These are phyloP conservation scores for Chymomyza amoena DNA, from an alignment of 2,888 invertebrate species.

Conservation along the genomic window DNA sequence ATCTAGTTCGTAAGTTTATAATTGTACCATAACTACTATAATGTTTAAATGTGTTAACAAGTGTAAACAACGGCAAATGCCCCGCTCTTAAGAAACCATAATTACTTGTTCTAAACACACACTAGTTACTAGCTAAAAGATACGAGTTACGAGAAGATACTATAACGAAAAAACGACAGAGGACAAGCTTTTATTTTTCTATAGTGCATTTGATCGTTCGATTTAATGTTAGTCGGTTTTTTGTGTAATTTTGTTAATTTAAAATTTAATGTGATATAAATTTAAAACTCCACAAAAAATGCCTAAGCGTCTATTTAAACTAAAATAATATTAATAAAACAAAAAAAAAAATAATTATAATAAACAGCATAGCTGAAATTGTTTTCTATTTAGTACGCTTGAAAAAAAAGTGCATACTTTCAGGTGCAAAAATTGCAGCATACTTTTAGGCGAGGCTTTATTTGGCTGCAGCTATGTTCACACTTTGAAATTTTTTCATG, in stretches of 20 bases:
- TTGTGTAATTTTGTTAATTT: slow-evolving; percentile 65
- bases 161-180: neutral
- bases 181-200: neutral
- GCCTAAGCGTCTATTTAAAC: slow-evolving; percentile 1
- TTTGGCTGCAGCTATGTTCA: neutral
- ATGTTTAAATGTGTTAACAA: neutral
- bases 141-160: neutral
- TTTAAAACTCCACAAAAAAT: slow-evolving; percentile 60
- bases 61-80: neutral
- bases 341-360: neutral
- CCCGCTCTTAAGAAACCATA: slow-evolving; percentile 8
- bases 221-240: slow-evolving; percentile 15
- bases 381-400: neutral
- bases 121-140: slow-evolving; percentile 2
- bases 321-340: neutral
- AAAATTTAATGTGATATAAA: slow-evolving; percentile 74
- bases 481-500: neutral
- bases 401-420: neutral
- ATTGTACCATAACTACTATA: slow-evolving; percentile 7
- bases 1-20: slow-evolving; percentile 33
- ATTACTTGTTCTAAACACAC: slow-evolving; percentile 36
- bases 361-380: neutral
- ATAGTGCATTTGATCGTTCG: neutral
- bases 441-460: slow-evolving; percentile 19
- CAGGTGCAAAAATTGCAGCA: neutral